Evolutionary conservation across 2,888 invertebrate species (phyloP).

Genomic region (Hoplodrina ambigua): DNA sequence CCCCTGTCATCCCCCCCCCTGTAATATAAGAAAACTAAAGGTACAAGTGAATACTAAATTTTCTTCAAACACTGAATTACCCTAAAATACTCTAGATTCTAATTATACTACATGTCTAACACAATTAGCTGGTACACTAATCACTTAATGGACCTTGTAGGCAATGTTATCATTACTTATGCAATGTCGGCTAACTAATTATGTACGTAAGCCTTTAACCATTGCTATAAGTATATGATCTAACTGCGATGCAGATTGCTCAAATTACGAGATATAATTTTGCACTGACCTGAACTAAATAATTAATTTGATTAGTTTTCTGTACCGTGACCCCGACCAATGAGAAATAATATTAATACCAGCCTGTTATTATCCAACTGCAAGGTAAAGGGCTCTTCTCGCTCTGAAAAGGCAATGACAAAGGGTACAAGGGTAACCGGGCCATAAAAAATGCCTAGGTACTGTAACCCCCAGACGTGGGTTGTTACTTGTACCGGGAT

Average conservation of each 20-base stretch:
- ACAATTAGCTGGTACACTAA: constrained; percentile 53
- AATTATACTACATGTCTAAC: constrained; percentile 28
- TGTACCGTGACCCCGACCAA: no score
- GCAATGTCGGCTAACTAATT: constrained; percentile 23
- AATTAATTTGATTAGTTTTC: neutral
- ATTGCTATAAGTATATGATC: constrained; percentile 1
- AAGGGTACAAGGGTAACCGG: no score
- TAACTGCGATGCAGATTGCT: constrained; percentile 7
- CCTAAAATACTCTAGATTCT: constrained; percentile 2
- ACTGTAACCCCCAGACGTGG: no score
- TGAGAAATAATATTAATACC: no score
- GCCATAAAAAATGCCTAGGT: no score
- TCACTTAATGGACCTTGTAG: constrained; percentile 58
- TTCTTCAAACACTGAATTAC: neutral
- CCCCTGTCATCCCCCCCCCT: no score
- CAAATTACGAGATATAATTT: neutral
- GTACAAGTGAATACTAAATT: neutral
- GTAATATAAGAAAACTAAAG: neutral
- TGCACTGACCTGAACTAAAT: neutral
- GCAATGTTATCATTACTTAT: constrained; percentile 48
- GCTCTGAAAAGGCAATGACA: no score
- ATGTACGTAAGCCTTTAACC: constrained; percentile 16
- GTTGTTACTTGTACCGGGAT: no score
- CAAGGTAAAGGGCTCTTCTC: no score
- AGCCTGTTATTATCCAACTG: no score